Evolutionary conservation across 2,113 vertebrate species (phyloP).

Genomic region (Elephantulus edwardii): DNA sequence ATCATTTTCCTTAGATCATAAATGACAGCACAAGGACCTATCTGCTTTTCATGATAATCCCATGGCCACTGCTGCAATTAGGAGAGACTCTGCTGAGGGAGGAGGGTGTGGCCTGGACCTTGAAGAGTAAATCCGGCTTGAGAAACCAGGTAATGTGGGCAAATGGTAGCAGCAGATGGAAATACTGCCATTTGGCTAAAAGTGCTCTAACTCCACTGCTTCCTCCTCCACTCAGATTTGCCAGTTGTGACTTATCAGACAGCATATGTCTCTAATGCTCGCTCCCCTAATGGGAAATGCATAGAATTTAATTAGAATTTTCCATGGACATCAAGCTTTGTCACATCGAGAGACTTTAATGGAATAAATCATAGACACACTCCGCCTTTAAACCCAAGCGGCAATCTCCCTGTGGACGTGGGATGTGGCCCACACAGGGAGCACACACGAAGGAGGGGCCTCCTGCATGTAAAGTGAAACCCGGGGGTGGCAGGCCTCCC

Average conservation of each 20-base stretch:
- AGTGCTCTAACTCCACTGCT: rapidly evolving
- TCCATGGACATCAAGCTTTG: neutral
- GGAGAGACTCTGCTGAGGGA: neutral
- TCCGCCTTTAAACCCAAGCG: neutral
- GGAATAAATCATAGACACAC: neutral
- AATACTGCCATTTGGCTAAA: rapidly evolving
- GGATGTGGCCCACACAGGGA: rapidly evolving
- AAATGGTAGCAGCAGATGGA: neutral
- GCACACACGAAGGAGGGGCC: neutral
- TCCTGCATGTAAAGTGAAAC: rapidly evolving
- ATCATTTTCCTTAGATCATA: neutral
- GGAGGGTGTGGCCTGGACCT: neutral
- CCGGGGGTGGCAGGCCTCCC: rapidly evolving
- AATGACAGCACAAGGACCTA: neutral
- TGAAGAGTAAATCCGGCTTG: too few relatives aligned
- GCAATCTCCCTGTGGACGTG: neutral
- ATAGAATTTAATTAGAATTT: neutral
- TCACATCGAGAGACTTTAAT: neutral
- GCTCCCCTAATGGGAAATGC: neutral
- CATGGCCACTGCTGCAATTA: neutral
- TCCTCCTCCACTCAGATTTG: neutral
- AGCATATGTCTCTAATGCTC: neutral
- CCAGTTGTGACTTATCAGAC: neutral
- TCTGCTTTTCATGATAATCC: rapidly evolving
- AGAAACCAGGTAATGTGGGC: neutral